Base-by-base conservation (phyloP, 2,797 vertebrate genomes). In the Coendou prehensilis region DNA sequence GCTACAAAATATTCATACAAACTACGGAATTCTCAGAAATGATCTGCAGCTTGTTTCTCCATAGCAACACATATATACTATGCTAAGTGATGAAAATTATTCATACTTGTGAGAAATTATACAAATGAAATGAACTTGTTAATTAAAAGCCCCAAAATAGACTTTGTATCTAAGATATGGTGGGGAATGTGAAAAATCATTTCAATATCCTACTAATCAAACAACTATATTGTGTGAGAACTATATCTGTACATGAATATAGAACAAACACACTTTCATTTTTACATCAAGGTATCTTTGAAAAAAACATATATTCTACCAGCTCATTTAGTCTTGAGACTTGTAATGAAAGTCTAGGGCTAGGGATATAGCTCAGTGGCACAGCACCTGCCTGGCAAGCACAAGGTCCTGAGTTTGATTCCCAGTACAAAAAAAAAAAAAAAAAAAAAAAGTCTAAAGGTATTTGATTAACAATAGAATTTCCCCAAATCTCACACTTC, bases 121-220 rank as follows among this genome's bases (percentile, higher is more conserved):
- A 87, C 52, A 83, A 88, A 85, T 87, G 9, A 93, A 89, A 91
- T 94, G n/a, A 93, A 96, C 5, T 50, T 9, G 89, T 87, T 94
- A 9, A 92, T 76, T 79, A 79, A 50, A 67, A 80, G 4, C 5
- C 59, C 57, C 45, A 33, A 94, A 87, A 85, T 41, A 61, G 41
- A 63, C 14, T 41, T 50, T 89, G 3, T 28, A 54, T 69, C 33
- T 92, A 93, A 80, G 22, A 88, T 85, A 79, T 76, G 22, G 61
- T 95, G 13, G 52, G 33, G 94, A 94, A 89, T 75, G 52, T 78
- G 9, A 86, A 84, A 94, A 94, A 52, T 84, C 2, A 78, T 57
- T 91, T 94, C 4, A 52, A 17, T 80, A 67, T 59, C 45, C 92
- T 91, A 86, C 30, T 89, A 52, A 7, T 86, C 79, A 96, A 93